Conservation (phyloP, 1,140 invertebrate species). For the Hestina assimilis region DNA sequence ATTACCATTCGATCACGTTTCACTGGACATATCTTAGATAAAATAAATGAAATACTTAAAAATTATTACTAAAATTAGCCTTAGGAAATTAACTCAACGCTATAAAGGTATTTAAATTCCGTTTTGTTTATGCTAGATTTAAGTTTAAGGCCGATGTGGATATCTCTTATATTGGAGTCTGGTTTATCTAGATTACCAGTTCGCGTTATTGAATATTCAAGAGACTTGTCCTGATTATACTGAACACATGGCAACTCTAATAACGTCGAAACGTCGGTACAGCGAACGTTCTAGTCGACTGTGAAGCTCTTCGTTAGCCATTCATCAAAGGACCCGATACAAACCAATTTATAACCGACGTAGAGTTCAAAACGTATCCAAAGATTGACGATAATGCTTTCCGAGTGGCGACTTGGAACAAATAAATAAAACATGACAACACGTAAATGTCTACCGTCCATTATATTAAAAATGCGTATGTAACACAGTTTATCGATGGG, state of each 20-base stretch:
- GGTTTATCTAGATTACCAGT: not conserved
- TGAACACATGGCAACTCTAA: not conserved
- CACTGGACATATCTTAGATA: not conserved
- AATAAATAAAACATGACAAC: slow-evolving; percentile 8
- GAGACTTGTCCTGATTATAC: not conserved
- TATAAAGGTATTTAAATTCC: too few relatives aligned
- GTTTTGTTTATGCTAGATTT: too few relatives aligned
- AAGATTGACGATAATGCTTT: slow-evolving; percentile 11
- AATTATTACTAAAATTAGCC: too few relatives aligned
- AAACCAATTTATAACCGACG: slow-evolving; percentile 8
- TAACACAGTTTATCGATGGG: too few relatives aligned
- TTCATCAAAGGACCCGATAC: slow-evolving; percentile 3
- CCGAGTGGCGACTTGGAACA: not conserved
- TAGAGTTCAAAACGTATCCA: not conserved
- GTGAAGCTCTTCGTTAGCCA: not conserved
- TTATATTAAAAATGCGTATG: too few relatives aligned
- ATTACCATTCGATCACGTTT: not conserved
- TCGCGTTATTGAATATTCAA: not conserved
- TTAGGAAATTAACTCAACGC: too few relatives aligned
- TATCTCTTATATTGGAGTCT: too few relatives aligned
- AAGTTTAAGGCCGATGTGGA: too few relatives aligned
- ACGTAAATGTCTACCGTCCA: slow-evolving; percentile 3
- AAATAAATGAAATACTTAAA: too few relatives aligned
- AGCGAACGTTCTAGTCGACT: not conserved
- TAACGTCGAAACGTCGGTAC: not conserved